Evolutionary conservation across 2,113 vertebrate genomes (phyloP).

Genomic region (Entomyzon cyanotis): DNA sequence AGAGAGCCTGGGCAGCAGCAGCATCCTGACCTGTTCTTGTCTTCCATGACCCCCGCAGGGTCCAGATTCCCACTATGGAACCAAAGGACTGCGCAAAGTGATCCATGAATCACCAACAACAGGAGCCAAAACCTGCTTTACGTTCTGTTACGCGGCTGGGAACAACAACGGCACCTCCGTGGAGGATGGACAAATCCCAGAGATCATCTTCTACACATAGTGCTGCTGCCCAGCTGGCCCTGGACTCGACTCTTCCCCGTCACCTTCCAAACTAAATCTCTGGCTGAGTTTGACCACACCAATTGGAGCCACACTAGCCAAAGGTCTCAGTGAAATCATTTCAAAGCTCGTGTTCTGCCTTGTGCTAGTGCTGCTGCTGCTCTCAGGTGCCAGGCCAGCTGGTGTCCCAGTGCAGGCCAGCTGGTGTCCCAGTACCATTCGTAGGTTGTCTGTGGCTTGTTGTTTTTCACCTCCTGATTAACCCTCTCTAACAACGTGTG

Average conservation of each 20-base stretch:
- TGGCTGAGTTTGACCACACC: slow-evolving; percentile 41
- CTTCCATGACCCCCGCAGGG: slow-evolving; percentile 65
- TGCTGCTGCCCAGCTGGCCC: neutral
- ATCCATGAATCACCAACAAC: slow-evolving; percentile 92
- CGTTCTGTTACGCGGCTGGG: slow-evolving; percentile 95
- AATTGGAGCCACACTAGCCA: slow-evolving; percentile 43
- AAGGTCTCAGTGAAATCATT: slow-evolving; percentile 61
- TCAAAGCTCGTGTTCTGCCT: slow-evolving; percentile 56
- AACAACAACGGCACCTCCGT: slow-evolving; percentile 98
- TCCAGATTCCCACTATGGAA: slow-evolving; percentile 97
- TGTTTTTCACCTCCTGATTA: slow-evolving; percentile 12
- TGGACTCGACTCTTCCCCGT: neutral
- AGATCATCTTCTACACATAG: slow-evolving; percentile 99
- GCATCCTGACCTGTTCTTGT: neutral
- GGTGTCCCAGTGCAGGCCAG: neutral
- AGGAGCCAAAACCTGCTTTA: slow-evolving; percentile 95
- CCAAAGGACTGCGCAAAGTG: slow-evolving; percentile 96
- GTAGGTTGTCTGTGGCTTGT: slow-evolving; percentile 44
- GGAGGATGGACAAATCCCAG: slow-evolving; percentile 96
- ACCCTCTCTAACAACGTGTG: neutral
- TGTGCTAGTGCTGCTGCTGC: slow-evolving; percentile 64
- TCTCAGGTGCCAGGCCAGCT: neutral
- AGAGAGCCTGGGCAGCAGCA: neutral
- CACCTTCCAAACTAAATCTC: slow-evolving; percentile 18
- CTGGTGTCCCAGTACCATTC: neutral